Evolutionary conservation across 1,140 invertebrate species (phyloP), one percentile per base, ranked within the genome.

Genomic region (Halesus radiatus): DNA sequence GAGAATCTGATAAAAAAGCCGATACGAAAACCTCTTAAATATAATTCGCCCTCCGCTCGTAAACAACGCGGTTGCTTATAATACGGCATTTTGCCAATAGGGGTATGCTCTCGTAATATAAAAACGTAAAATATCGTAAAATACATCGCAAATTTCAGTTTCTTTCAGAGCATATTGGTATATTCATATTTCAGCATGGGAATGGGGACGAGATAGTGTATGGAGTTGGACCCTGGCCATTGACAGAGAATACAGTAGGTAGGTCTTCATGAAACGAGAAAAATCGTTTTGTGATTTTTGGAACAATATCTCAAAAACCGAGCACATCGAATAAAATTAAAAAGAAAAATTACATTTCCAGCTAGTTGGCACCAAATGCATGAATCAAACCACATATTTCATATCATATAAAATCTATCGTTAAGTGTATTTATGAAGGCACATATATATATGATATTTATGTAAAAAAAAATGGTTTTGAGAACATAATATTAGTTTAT

Each of bases 31-130:
- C 37, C 68, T 72, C 68, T 72, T 23, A 52, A 52, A 72, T 53
- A 72, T 72, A 52, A 72, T 72, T 53, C 20, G n/a, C 20, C 50
- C 18, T 37, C 18, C 68, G 18, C 45, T 53, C 68, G 45, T 72
- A 72, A 72, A 72, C 68, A 72, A 72, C 6, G 45, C 18, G 68
- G 50, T 52, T 72, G 20, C 68, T 72, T 72, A 72, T 72, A 45
- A 53, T 72, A 23, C 68, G 45, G 22, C 37, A 54, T 52, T 52
- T 72, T 72, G 68, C 68, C 68, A 72, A 54, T 72, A 72, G 52
- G 37, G 37, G 68, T 72, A 54, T 72, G 50, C 53, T n/a, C 68
- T 53, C 54, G 20, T 72, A 50, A 20, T 50, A 22, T 72, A 72
- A 72, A 72, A 72, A 26, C 20, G 26, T 72, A 52, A 66, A 66